Evolutionary conservation across 2,113 vertebrate species (phyloP), one percentile per base, ranked within the genome.

Genomic region (Cynopterus brachyotis): DNA sequence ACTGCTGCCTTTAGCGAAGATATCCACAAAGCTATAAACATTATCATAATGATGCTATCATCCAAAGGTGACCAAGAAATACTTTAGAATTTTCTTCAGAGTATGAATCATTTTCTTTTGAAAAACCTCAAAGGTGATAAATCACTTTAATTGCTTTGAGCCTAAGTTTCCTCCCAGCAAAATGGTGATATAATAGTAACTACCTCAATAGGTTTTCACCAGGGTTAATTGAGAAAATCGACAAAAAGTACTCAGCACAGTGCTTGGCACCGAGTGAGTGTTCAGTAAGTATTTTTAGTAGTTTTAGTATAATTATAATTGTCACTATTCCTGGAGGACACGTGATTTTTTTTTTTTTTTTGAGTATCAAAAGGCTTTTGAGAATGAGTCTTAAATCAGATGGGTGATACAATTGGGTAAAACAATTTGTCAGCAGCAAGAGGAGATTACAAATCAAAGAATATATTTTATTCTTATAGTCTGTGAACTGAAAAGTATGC

Each of bases 311-410:
- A 88, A 86, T 86, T 81, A 78, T 40, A 89, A 91, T 89, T 85
- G 67, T 89, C 83, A 83, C 20, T 20, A 13, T 85, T 86, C 67
- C 82, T 89, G 28, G 32, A 89, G 42, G 53, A 76, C 62, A 35
- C 57, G 24, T 40, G 19, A 42, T 9, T 4, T 83, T 90, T 11
- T 53, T n/a, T 35, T 35, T 78, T 40, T 35, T 72, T 45, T 42
- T 10, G 22, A 96, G n/a, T 24, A 12, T 70, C 37, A 17, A 66
- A 85, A 91, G 30, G 16, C 17, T 73, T 92, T 91, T 91, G 42
- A 93, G 85, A 95, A 66, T 28, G 85, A 87, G 32, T 47, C 78
- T 81, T 60, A 64, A 93, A 57, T 94, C 70, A 80, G 26, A 53
- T n/a, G n/a, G n/a, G 64, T 37, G 53, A 93, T 40, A 78, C 11